phyloP scores from a whole-genome alignment of 2,113 vertebrate genomes.

The Rhinoptilus africanus region DNA sequence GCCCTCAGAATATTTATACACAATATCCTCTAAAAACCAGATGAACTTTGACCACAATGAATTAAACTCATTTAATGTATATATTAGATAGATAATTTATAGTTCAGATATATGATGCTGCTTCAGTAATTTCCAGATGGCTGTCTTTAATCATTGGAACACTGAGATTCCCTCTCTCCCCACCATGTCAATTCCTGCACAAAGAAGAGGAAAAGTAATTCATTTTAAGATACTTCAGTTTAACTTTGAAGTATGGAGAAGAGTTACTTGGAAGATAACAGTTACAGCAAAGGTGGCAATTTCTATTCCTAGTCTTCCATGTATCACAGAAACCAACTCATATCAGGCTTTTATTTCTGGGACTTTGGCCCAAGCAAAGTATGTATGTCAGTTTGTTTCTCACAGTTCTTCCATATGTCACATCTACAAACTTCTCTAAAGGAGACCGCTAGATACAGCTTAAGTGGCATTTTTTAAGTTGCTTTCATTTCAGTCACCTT shows the following conservation, averaged over 20 bases:
- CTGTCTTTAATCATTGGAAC: background rate
- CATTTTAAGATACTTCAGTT: background rate
- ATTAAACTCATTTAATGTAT: background rate
- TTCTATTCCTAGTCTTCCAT: slow-evolving; percentile 1
- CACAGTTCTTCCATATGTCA: background rate
- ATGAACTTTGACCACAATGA: background rate
- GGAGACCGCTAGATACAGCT: background rate
- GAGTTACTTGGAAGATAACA: background rate
- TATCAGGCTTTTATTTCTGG: background rate
- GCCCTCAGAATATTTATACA: background rate
- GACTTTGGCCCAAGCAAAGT: background rate
- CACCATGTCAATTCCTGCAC: accelerated
- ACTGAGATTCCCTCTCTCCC: background rate
- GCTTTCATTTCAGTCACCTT: background rate
- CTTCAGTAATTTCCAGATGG: background rate
- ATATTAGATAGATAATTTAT: background rate
- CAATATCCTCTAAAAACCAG: background rate
- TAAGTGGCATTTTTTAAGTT: background rate
- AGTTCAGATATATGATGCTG: background rate
- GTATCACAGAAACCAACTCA: background rate
- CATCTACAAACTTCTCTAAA: background rate
- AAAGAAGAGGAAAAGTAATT: background rate
- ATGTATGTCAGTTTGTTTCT: background rate
- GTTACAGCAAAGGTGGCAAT: background rate
- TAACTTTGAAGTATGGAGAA: background rate